phyloP scores from a whole-genome alignment of 2,888 invertebrate genomes.

The Rhopalosiphum nymphaeae region DNA sequence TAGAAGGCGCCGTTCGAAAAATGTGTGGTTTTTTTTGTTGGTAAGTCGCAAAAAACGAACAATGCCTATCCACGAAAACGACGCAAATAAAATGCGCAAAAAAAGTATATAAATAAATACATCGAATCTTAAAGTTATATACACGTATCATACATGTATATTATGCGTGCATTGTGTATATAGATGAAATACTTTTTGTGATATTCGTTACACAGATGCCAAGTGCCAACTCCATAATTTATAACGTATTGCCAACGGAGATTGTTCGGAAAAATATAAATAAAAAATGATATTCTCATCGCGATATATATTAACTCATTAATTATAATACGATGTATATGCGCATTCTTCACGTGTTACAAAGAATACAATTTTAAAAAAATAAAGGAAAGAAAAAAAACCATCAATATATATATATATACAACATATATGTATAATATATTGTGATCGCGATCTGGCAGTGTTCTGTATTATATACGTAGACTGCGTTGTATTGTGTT shows the following conservation, averaged over 20 bases:
- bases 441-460: background rate
- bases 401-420: background rate
- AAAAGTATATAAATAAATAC: background rate
- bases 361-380: background rate
- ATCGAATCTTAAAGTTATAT: background rate
- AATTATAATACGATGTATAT: background rate
- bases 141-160: background rate
- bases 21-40: background rate
- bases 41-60: background rate
- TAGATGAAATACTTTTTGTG: slow-evolving; percentile 7
- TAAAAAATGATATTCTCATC: slow-evolving; percentile 7
- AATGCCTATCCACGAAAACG: background rate
- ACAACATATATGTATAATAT: no score
- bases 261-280: background rate
- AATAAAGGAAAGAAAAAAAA: background rate
- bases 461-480: background rate
- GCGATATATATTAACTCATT: background rate
- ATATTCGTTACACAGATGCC: background rate
- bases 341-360: background rate
- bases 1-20: background rate
- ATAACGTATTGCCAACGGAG: background rate
- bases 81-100: background rate
- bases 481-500: background rate
- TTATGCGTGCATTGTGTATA: background rate
- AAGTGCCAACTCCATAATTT: slow-evolving; percentile 7